Base-by-base conservation (phyloP, 1,140 invertebrate species). In the Phenacoccus solenopsis region DNA sequence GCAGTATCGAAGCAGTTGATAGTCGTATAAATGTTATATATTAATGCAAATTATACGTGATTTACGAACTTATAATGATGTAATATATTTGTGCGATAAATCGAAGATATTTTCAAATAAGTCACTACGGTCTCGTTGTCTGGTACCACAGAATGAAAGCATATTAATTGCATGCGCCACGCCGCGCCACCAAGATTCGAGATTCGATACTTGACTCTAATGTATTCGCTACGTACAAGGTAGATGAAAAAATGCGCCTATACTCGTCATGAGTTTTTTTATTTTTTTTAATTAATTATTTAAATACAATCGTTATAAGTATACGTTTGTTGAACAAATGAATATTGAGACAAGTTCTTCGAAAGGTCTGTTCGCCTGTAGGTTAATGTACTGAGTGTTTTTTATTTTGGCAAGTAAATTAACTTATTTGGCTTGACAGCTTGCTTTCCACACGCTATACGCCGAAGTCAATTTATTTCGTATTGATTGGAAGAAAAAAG, bases 351-450 rank as follows among this genome's bases (percentile, higher is more conserved):
- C 13, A 32, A 5, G 38, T 49, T 3, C 16, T n/a, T 49, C 38
- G 20, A n/a, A 32, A 32, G 30, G 30, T 32, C 5, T 32, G 30
- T n/a, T n/a, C n/a, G 30, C 30, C 30, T 7, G 5, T 7, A n/a
- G 38, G 38, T 49, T 49, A 49, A 49, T n/a, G 38, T 49, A 49
- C 38, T n/a, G 13, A n/a, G 20, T n/a, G n/a, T n/a, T 49, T 49
- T 49, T 49, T 49, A n/a, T 49, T 49, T 49, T 49, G 38, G 38
- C 38, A 49, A 49, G 38, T 49, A 49, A 49, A 49, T 49, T 49
- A 49, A 49, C 38, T 49, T 49, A 49, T 49, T 49, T 16, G 20
- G 20, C 20, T 49, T 49, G 38, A 49, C 38, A 49, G 38, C 38
- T 2, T 32, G 30, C 30, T 32, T 7, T 7, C 30, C 5, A 13